A percentile compares a stretch with the other conserved stretches of the same genome.
These are phyloP conservation scores for Tangara arthus DNA, from an alignment of 2,797 vertebrate species.

Conservation along the genomic window DNA sequence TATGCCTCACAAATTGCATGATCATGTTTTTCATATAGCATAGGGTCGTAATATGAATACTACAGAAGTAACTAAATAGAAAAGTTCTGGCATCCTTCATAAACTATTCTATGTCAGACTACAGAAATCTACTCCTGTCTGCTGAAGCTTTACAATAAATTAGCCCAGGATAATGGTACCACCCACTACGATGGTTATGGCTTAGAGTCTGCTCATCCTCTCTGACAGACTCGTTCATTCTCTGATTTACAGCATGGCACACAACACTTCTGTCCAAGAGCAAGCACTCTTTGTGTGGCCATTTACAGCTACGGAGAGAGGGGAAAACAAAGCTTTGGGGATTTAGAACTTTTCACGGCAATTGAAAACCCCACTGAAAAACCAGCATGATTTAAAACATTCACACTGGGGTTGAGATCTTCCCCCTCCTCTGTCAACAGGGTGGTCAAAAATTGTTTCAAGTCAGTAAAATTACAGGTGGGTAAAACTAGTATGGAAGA, in stretches of 20 bases:
- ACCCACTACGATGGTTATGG: slow-evolving; percentile 2
- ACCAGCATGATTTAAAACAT: not conserved
- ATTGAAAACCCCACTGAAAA: not conserved
- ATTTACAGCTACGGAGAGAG: not conserved
- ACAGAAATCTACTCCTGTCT: slow-evolving; percentile 25
- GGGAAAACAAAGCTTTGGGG: not conserved
- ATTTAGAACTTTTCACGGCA: not conserved
- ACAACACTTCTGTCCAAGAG: not conserved
- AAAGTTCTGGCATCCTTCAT: slow-evolving; percentile 33
- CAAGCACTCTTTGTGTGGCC: not conserved
- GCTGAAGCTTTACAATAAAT: not conserved
- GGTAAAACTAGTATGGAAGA: not conserved
- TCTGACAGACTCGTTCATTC: not conserved
- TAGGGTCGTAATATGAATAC: not conserved
- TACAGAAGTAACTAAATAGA: not conserved
- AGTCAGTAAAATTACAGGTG: not conserved
- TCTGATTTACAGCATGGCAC: slow-evolving; percentile 8
- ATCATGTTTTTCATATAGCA: not conserved
- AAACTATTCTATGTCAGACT: not conserved
- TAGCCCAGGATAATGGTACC: slow-evolving; percentile 10
- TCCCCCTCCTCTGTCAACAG: fast-evolving
- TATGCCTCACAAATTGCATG: not conserved
- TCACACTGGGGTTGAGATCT: not conserved
- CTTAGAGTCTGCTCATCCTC: slow-evolving; percentile 16
- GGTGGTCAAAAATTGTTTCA: not conserved